phyloP scores from a whole-genome alignment of 2,797 vertebrate species.

The Hephaestus fuliginosus region DNA sequence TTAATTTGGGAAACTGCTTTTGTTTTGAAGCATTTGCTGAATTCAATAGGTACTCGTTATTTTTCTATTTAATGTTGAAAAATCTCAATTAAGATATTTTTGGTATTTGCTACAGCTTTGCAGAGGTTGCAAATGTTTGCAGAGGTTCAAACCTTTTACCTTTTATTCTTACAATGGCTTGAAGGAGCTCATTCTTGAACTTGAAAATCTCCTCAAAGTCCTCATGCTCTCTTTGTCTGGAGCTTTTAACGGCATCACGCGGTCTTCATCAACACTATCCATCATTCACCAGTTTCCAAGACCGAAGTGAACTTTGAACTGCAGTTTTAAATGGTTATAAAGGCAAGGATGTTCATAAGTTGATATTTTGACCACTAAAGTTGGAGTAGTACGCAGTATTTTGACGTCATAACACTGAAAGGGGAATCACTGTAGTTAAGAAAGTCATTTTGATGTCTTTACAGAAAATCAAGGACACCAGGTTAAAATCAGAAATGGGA shows the following conservation, averaged over 20 bases:
- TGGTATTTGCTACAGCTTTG: no score
- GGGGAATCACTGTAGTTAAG: background rate
- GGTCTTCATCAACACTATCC: background rate
- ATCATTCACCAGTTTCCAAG: background rate
- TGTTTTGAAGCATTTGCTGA: no score
- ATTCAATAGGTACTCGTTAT: no score
- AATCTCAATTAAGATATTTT: no score
- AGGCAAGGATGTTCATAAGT: background rate
- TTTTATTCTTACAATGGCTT: background rate
- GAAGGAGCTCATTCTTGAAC: background rate
- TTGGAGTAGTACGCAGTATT: background rate
- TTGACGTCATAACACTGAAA: background rate
- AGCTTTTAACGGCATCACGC: background rate
- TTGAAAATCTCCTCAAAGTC: background rate
- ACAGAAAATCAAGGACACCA: no score
- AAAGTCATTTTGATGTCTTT: no score
- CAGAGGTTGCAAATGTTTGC: no score
- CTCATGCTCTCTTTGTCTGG: background rate
- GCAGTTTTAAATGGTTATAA: background rate
- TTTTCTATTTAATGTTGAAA: no score
- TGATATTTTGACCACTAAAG: background rate
- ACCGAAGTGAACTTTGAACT: background rate
- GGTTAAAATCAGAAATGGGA: no score
- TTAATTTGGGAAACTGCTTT: no score
- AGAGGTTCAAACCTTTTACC: no score